Percentiles rank a stretch among this genome's conserved stretches.
Evolutionary conservation across 2,113 vertebrate species (phyloP).

Genomic region (Malurus alboscapulatus): DNA sequence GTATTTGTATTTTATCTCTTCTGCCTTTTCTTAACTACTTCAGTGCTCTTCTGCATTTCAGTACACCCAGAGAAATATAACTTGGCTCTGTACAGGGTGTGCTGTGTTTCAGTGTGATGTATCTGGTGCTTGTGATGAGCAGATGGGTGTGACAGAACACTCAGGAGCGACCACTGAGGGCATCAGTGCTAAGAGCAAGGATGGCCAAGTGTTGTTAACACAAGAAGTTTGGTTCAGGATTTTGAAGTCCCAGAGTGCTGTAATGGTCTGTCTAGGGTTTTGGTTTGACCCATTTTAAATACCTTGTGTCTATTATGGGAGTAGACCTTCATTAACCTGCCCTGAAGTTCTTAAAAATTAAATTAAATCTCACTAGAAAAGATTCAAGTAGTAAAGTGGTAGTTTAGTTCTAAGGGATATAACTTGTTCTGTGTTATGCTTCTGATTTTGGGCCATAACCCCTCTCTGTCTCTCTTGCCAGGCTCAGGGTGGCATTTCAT

Average conservation of each 20-base stretch:
- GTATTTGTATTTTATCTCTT: neutral
- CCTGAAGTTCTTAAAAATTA: slow-evolving; percentile 29
- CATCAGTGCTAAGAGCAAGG: neutral
- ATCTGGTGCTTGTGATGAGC: neutral
- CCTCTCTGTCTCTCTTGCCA: neutral
- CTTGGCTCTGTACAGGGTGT: neutral
- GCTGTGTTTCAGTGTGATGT: neutral
- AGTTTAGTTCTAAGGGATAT: neutral
- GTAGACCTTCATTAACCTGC: slow-evolving; percentile 56
- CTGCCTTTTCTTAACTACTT: slow-evolving; percentile 15
- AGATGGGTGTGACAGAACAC: neutral
- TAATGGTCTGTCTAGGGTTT: neutral
- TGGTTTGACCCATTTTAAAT: slow-evolving; percentile 40
- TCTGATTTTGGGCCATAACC: neutral
- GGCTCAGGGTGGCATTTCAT: neutral
- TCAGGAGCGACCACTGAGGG: neutral
- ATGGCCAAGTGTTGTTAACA: neutral
- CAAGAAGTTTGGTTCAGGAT: neutral
- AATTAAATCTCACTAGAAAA: slow-evolving; percentile 45
- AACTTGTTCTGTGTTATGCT: neutral
- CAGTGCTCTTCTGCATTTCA: neutral
- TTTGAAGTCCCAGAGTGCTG: neutral
- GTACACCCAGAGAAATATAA: neutral
- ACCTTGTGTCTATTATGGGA: neutral
- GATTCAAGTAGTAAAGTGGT: neutral